phyloP scores from a whole-genome alignment of 2,888 invertebrate genomes.

The Lycia hirtaria region DNA sequence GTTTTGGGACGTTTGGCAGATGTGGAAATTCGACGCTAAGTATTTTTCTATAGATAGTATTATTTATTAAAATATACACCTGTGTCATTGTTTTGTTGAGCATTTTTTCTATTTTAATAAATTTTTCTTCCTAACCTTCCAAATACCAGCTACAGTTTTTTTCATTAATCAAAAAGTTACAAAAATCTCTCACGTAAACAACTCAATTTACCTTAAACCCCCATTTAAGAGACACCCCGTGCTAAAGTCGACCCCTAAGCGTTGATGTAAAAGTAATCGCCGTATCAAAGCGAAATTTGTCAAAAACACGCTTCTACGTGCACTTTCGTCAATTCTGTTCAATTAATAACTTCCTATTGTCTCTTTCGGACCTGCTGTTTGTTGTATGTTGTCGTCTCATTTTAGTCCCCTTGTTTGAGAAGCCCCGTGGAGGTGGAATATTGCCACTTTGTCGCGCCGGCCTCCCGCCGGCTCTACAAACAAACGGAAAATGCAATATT shows the following conservation, averaged over 20 bases:
- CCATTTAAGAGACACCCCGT: conserved; percentile 55
- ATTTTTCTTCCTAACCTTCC: too few species aligned
- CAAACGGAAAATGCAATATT: conserved; percentile 79
- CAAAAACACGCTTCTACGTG: conserved; percentile 81
- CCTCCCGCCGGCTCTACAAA: conserved; percentile 77
- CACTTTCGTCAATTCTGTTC: conserved; percentile 84
- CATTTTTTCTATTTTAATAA: too few species aligned
- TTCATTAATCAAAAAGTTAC: background rate
- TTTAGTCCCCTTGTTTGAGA: conserved; percentile 81
- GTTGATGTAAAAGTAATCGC: conserved; percentile 82
- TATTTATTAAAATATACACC: too few species aligned
- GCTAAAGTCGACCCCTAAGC: conserved; percentile 70
- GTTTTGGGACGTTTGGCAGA: too few species aligned
- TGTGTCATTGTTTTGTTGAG: too few species aligned
- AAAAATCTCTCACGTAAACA: conserved; percentile 34
- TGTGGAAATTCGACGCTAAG: too few species aligned
- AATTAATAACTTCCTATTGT: conserved; percentile 77
- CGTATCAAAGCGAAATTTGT: conserved; percentile 85
- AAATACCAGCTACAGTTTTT: background rate
- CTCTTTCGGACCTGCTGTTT: conserved; percentile 50
- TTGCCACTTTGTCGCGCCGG: conserved; percentile 83
- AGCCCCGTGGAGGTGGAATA: conserved; percentile 83
- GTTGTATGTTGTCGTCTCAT: conserved; percentile 51
- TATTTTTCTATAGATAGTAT: too few species aligned
- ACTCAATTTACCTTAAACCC: conserved; percentile 51